Base-by-base conservation (phyloP, 2,888 invertebrate species). In the Crioceris asparagi region DNA sequence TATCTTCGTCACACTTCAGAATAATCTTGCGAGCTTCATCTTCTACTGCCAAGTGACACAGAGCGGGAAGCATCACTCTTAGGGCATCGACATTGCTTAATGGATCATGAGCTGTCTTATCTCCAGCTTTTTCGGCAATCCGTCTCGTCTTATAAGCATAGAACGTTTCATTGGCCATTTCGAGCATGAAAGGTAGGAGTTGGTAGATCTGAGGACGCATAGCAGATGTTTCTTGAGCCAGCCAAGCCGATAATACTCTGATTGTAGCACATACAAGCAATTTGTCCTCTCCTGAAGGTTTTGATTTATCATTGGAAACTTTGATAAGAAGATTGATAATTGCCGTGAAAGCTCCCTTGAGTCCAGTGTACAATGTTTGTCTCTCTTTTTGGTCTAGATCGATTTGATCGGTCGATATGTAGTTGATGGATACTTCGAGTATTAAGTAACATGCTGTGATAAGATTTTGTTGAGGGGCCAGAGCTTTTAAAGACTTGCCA, bases 21-120 rank as follows among this genome's bases (percentile, higher is more conserved):
- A 91, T 69, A 41, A 90, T 79, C 55, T 80, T 76, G 47, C 92
- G 72, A 0, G 88, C 81, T 50, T 83, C 78, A 52, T 93, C 92
- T 67, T 93, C 93, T 15, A 92, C 87, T 21, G 88, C 82, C 49
- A 94, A 72, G 61, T 93, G 90, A 55, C 92, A 93, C 3, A 93
- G 65, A 2, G 88, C 90, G 2, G 93, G 92, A 41, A 93, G 66
- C 68, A 93, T 74, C 26, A 91, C 71, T 35, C 90, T 73, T 12
- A 93, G 62, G 31, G 90, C 68, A 61, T 91, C 87, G 29, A 78
- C 64, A 49, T 63, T 56, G 29, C 59, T 55, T 7, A 59, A 39
- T 2, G 61, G 56, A 43, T 66, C 62, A 3, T 47, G 47, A 29
- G 57, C 59, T 14, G 57, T 41, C 32, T 61, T 65, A 36, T 70